Evolutionary conservation across 1,140 invertebrate species (phyloP).

Genomic region (Drosophila simulans): DNA sequence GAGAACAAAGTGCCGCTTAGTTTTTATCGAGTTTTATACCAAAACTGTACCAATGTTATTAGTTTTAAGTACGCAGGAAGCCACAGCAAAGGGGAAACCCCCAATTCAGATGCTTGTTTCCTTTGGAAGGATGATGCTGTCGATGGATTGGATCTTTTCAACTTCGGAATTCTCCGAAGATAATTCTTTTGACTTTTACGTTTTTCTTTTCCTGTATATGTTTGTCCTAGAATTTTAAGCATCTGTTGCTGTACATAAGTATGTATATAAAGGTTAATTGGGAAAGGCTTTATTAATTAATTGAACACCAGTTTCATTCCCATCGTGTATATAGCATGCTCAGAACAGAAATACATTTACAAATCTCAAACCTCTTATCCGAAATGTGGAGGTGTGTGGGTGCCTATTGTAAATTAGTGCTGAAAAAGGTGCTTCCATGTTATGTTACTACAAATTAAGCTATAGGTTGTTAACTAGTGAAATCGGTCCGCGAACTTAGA

Average conservation of each 20-base stretch:
- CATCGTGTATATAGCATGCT: background rate
- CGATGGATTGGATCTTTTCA: no score
- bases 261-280: conserved; percentile 19
- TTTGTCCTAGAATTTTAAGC: conserved; percentile 10
- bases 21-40: conserved; percentile 42
- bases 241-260: conserved; percentile 40
- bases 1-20: conserved; percentile 31
- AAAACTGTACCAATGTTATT: conserved; percentile 35
- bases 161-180: conserved; percentile 2
- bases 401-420: no score
- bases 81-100: background rate
- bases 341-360: conserved; percentile 6
- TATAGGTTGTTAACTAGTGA: background rate
- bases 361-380: conserved; percentile 1
- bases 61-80: conserved; percentile 8
- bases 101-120: background rate
- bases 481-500: no score
- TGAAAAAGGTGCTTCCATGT: no score
- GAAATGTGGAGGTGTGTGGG: no score
- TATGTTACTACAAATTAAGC: no score
- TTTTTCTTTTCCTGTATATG: conserved; percentile 33
- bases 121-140: background rate
- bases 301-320: conserved; percentile 3
- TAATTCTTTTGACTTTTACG: background rate
- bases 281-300: conserved; percentile 5